Base-by-base conservation (phyloP, 2,888 invertebrate species). In the Germaria angustata region DNA sequence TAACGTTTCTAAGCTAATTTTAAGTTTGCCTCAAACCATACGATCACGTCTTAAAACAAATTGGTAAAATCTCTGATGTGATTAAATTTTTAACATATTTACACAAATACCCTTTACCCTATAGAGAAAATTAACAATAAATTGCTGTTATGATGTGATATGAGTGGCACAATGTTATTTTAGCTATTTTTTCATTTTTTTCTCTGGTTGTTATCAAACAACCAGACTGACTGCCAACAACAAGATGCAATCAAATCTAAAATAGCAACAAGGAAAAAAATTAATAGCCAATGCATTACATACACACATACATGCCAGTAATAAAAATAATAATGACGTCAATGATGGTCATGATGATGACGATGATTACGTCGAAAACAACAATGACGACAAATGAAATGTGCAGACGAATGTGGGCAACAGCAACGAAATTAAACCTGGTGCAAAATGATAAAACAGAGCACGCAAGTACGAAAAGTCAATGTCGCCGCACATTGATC, bases 251-350 rank as follows among this genome's bases (percentile, higher is more conserved):
- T 77, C 81, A 66, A 57, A 49, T 68, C 61, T 51, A 55, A 69
- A 73, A 65, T 49, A 79, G 22, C 55, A 57, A 57, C 49, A 65
- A 65, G 9, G 17, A 3, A 32, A 22, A 17, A 17, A 15, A 34
- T 34, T 41, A 7, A 8, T 8, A 28, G 11, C 6, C 24, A 75
- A 28, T 59, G 9, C 36, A 15, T 24, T 24, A 28, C 28, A 28
- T 7, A 24, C n/a, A 69, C 55, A 32, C 44, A 59, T 34, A 44
- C 61, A 80, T 41, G 51, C 28, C 85, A 86, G 86, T 86, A 88
- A 86, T 87, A 86, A 87, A 24, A 78, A 88, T 87, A 79, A 82
- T 69, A 73, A 88, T 87, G 87, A 86, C 85, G 86, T 86, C 85
- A 46, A 75, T 49, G 69, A 53, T 49, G 71, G 61, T 22, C 46